Conservation (phyloP, 2,888 invertebrate genomes). For the Aricia artaxerxes region DNA sequence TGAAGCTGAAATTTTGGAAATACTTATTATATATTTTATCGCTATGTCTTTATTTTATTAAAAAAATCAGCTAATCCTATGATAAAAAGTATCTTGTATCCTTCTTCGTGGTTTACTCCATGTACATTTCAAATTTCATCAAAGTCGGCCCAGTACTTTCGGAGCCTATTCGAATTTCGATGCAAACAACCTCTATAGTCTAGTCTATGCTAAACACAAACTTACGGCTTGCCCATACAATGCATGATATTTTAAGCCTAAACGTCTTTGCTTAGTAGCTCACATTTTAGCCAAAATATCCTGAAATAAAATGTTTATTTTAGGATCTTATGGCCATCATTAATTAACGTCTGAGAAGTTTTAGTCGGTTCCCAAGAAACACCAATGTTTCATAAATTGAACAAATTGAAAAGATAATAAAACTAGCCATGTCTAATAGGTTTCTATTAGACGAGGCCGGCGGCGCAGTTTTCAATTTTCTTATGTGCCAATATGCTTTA, state of each 20-base stretch:
- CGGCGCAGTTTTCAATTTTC: neutral
- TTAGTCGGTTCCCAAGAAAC: neutral
- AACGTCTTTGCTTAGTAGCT: neutral
- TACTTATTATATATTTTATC: no score
- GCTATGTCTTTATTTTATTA: no score
- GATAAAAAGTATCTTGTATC: neutral
- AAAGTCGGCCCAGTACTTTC: neutral
- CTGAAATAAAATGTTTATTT: neutral
- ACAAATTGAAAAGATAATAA: slow-evolving; percentile 20
- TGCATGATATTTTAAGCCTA: neutral
- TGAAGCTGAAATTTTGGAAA: no score
- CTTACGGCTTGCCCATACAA: neutral
- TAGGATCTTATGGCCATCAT: neutral
- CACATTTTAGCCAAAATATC: neutral
- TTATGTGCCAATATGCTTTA: neutral
- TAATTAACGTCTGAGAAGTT: slow-evolving; percentile 12
- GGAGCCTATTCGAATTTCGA: neutral
- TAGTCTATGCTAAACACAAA: no score
- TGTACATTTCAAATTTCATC: neutral
- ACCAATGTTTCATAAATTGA: neutral
- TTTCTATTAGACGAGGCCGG: neutral
- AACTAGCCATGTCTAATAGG: slow-evolving; percentile 1
- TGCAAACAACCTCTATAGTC: neutral
- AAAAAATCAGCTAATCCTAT: no score
- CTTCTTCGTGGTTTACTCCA: neutral